A percentile compares a stretch with the other conserved stretches of the same genome.
Conservation (phyloP, 35 echinoderm and acorn worm genomes). For the Hemicentrotus pulcherrimus region DNA sequence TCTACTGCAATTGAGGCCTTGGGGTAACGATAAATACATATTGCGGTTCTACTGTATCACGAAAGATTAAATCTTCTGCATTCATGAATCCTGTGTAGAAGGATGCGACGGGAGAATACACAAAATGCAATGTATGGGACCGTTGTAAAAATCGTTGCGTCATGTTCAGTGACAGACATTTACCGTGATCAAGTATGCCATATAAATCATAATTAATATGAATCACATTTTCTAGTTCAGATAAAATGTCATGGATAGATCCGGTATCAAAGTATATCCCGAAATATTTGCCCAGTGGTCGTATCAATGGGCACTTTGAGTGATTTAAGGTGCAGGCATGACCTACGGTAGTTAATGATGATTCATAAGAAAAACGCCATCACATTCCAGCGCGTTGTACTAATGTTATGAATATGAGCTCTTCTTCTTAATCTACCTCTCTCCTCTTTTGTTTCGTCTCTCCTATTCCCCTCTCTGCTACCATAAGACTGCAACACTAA, state of each 20-base stretch:
- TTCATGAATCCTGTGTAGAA: neutral
- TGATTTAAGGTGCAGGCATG: neutral
- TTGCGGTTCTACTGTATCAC: neutral
- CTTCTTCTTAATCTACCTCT: too few relatives aligned
- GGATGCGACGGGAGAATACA: neutral
- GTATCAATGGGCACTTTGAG: neutral
- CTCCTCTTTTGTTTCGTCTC: too few relatives aligned
- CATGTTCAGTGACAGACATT: neutral
- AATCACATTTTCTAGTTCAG: neutral
- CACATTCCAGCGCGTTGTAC: neutral
- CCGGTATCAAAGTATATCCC: neutral
- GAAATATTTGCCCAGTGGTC: neutral
- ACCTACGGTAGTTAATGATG: neutral
- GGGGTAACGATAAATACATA: neutral
- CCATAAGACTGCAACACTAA: neutral
- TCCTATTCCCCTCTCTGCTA: neutral
- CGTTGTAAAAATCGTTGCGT: neutral
- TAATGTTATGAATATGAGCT: neutral
- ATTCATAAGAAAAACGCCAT: neutral
- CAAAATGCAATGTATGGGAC: neutral
- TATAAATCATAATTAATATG: neutral
- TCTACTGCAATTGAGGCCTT: neutral
- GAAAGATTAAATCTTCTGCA: neutral
- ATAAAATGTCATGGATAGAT: neutral
- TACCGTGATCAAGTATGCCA: neutral